These are phyloP conservation scores for Halictus quadricinctus DNA, from an alignment of 2,888 invertebrate genomes.

Conservation along the genomic window DNA sequence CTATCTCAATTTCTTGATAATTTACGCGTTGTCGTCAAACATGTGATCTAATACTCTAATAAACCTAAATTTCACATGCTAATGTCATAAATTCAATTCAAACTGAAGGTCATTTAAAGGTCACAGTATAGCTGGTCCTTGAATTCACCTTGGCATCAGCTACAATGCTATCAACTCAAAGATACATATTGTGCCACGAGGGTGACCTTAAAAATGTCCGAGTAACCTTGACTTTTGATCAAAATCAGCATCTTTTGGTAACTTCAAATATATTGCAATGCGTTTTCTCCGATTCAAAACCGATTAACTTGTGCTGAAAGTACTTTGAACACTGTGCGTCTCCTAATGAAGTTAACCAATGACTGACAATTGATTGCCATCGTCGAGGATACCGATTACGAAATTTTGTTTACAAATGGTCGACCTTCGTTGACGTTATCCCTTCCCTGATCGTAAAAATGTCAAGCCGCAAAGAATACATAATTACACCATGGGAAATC, in stretches of 20 bases:
- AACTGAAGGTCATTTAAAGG: neutral
- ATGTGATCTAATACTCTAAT: neutral
- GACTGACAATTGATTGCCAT: slow-evolving; percentile 12
- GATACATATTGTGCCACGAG: too few relatives aligned
- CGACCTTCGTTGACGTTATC: slow-evolving; percentile 23
- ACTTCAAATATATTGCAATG: neutral
- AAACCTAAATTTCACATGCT: neutral
- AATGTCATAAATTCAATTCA: neutral
- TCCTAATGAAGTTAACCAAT: neutral
- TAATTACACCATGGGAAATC: slow-evolving; percentile 88
- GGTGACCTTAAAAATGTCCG: neutral
- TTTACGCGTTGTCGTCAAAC: neutral
- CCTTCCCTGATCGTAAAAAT: slow-evolving; percentile 51
- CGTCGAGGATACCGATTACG: slow-evolving; percentile 40
- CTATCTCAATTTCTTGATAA: neutral
- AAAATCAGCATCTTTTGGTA: neutral
- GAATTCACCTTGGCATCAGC: neutral
- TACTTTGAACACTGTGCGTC: neutral
- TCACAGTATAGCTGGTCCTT: neutral
- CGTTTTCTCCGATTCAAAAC: neutral
- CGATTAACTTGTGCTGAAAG: neutral
- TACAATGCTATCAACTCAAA: neutral
- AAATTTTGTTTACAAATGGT: slow-evolving; percentile 77
- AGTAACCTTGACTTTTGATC: neutral
- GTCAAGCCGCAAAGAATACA: slow-evolving; percentile 75